A percentile compares a stretch with the other conserved stretches of the same genome.
Evolutionary conservation across 2,797 vertebrate species (phyloP).

Genomic region (Lutjanus campechanus): DNA sequence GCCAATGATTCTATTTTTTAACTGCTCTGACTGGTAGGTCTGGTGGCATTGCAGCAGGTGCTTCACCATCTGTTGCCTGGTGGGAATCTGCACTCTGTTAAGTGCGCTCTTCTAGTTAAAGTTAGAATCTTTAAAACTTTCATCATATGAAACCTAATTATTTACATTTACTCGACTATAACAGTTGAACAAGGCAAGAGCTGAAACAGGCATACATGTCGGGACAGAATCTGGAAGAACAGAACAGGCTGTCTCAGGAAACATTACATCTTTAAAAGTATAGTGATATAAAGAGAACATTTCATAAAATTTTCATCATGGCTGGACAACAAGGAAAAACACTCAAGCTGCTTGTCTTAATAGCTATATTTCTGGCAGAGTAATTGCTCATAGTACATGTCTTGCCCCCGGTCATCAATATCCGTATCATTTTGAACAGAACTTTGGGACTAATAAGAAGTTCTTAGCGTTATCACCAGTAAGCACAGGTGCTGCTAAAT

Average conservation of each 20-base stretch:
- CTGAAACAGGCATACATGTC: not conserved
- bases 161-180: not conserved
- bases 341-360: not conserved
- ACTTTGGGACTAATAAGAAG: not conserved
- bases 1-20: too few species aligned
- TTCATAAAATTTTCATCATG: not conserved
- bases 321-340: not conserved
- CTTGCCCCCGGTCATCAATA: conserved; percentile 6
- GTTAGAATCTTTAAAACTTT: not conserved
- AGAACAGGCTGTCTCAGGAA: too few species aligned
- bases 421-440: not conserved
- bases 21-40: too few species aligned
- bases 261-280: too few species aligned
- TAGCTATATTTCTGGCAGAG: not conserved
- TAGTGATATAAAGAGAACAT: too few species aligned
- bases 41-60: too few species aligned
- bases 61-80: too few species aligned
- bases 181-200: not conserved
- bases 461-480: not conserved
- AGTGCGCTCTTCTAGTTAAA: too few species aligned
- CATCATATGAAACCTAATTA: not conserved
- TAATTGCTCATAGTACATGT: not conserved
- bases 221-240: too few species aligned
- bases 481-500: conserved; percentile 11
- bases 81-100: too few species aligned